Evolutionary conservation across 2,888 invertebrate species (phyloP).

Genomic region (Chaetogeoica ovagalla): DNA sequence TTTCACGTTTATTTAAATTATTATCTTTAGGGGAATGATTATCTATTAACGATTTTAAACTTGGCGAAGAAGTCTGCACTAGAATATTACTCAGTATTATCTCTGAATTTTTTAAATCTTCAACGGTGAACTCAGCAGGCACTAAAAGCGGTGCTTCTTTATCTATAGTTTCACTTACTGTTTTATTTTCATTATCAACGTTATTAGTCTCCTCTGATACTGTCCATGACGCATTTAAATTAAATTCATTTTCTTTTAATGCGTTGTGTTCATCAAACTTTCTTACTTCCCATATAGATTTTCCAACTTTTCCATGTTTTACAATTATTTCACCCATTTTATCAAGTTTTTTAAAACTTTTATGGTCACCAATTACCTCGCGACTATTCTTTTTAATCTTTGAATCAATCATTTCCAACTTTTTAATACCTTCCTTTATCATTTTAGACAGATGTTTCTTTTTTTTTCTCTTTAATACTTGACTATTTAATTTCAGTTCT

Average conservation of each 20-base stretch:
- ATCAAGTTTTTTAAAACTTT: constrained; percentile 32
- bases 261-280: constrained; percentile 21
- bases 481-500: constrained; percentile 46
- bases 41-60: constrained; percentile 17
- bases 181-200: not conserved
- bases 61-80: not conserved
- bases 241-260: constrained; percentile 25
- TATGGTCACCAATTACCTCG: constrained; percentile 1
- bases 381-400: constrained; percentile 30
- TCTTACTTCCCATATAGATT: constrained; percentile 47
- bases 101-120: not conserved
- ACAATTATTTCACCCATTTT: constrained; percentile 47
- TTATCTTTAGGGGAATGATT: constrained; percentile 6
- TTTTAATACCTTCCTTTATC: constrained; percentile 39
- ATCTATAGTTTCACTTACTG: constrained; percentile 5
- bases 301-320: constrained; percentile 46
- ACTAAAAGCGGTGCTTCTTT: constrained; percentile 25
- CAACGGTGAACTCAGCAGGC: constrained; percentile 27
- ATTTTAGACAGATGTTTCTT: constrained; percentile 37
- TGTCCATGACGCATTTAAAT: constrained; percentile 45
- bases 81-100: not conserved
- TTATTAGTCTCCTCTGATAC: constrained; percentile 40
- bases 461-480: constrained; percentile 38
- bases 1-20: constrained; percentile 18
- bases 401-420: constrained; percentile 42